A percentile compares a stretch with the other conserved stretches of the same genome.
These are phyloP conservation scores for Drosophila phalerata DNA, from an alignment of 2,888 invertebrate genomes.

Conservation along the genomic window DNA sequence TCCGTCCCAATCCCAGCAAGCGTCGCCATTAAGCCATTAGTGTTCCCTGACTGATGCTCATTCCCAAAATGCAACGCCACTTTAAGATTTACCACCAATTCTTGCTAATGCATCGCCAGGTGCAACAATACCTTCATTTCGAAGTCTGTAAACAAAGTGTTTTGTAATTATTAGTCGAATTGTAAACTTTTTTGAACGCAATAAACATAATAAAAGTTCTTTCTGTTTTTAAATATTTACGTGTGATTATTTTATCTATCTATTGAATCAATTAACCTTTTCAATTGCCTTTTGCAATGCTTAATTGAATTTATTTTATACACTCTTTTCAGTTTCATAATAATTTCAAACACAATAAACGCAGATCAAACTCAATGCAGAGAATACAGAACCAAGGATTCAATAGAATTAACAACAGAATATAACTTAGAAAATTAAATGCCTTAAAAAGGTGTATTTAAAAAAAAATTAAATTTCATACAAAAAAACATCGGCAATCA, in stretches of 20 bases:
- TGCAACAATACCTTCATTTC: constrained; percentile 39
- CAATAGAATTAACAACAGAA: constrained; percentile 28
- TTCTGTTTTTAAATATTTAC: constrained; percentile 41
- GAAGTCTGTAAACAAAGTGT: constrained; percentile 52
- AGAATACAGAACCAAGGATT: constrained; percentile 21
- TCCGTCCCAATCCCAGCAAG: constrained; percentile 78
- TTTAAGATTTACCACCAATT: constrained; percentile 46
- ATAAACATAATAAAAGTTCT: constrained; percentile 64
- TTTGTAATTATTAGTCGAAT: constrained; percentile 79
- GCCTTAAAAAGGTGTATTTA: constrained; percentile 27
- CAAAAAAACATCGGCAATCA: constrained; percentile 43
- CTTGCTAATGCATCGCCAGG: constrained; percentile 44
- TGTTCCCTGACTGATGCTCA: constrained; percentile 50
- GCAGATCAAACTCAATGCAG: constrained; percentile 21
- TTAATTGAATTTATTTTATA: constrained; percentile 44
- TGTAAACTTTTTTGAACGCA: constrained; percentile 64
- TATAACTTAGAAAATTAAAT: constrained; percentile 42
- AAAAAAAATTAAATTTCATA: constrained; percentile 24
- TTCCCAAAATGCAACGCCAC: constrained; percentile 44
- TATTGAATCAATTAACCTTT: not conserved
- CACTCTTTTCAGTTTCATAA: constrained; percentile 14
- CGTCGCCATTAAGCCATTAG: constrained; percentile 65
- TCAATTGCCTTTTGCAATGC: constrained; percentile 22
- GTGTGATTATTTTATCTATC: not conserved
- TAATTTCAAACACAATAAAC: constrained; percentile 20